Base-by-base conservation (phyloP, 2,797 vertebrate species). In the Acipenser transmontanus region DNA sequence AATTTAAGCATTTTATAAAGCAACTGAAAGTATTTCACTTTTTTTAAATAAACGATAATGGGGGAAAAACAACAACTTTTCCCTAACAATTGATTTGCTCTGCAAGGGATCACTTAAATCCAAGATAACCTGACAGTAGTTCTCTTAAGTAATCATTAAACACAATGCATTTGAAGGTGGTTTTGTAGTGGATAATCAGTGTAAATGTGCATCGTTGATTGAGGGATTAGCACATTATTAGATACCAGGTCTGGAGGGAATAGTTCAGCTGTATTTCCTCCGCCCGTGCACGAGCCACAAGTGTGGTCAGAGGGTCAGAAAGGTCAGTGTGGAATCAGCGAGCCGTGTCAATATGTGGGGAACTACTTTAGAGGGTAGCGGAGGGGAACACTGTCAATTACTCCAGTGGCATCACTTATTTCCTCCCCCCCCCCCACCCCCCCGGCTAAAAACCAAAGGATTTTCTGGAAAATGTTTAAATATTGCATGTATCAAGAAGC, bases 191-290 rank as follows among this genome's bases (percentile, higher is more conserved):
- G 49, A n/a, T 54, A 17, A 52, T 67, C 9, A 14, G 49, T 62
- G 10, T 48, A 47, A 13, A 61, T 11, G 34, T 62, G 59, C 47
- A 49, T 5, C 59, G 52, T 68, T 68, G 54, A 64, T 64, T 20
- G 47, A n/a, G 13, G 48, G 47, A 50, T 64, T 50, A 68, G 56
- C 52, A 20, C n/a, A 63, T 68, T 68, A 62, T 64, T 68, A 54
- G 47, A 57, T 47, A 7, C 14, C 49, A 12, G 47, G 12, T 10
- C n/a, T 54, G 7, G 50, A 47, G 49, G 50, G 10, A 60, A 50
- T 20, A 3, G 8, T 4, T 14, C 9, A 60, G 50, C 49, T 9
- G 8, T 54, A 8, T 8, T 67, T 52, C 49, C 12, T 12, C 13
- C 6, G 9, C 59, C n/a, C 6, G 59, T 12, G 47, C 12, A 6